Evolutionary conservation across 2,113 vertebrate species (phyloP).

Genomic region (Pterocles orientalis): DNA sequence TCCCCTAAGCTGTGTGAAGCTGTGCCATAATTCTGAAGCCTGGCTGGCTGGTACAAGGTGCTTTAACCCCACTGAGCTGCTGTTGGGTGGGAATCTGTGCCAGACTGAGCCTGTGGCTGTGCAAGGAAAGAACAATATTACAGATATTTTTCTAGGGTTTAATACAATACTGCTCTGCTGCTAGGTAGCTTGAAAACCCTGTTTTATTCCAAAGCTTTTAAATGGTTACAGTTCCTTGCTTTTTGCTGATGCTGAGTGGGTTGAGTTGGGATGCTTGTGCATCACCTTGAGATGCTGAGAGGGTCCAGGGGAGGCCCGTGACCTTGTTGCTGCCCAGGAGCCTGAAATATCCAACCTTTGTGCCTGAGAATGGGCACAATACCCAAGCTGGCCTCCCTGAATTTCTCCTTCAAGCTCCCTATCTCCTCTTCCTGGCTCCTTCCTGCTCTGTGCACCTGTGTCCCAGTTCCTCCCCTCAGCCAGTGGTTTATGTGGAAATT

Average conservation of each 20-base stretch:
- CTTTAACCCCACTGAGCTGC: background rate
- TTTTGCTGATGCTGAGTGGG: background rate
- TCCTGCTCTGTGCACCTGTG: background rate
- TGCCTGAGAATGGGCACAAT: fast-evolving
- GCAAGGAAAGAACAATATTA: background rate
- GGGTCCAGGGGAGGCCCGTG: background rate
- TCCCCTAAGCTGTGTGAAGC: background rate
- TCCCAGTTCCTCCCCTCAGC: background rate
- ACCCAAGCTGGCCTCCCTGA: fast-evolving
- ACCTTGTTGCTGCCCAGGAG: background rate
- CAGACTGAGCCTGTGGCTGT: background rate
- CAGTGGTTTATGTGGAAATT: background rate
- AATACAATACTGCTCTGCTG: background rate
- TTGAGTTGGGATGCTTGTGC: background rate
- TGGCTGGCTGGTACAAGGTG: background rate
- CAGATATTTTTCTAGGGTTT: background rate
- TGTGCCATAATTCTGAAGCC: background rate
- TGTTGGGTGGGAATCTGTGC: background rate
- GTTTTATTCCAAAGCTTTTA: background rate
- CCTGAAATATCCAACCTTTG: background rate
- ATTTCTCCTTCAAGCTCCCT: background rate
- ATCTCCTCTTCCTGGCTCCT: fast-evolving
- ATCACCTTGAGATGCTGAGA: background rate
- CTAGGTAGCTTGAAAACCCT: background rate
- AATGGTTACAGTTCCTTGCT: background rate